Base-by-base conservation (phyloP, 2,888 invertebrate species). In the Leptogaster cylindrica region DNA sequence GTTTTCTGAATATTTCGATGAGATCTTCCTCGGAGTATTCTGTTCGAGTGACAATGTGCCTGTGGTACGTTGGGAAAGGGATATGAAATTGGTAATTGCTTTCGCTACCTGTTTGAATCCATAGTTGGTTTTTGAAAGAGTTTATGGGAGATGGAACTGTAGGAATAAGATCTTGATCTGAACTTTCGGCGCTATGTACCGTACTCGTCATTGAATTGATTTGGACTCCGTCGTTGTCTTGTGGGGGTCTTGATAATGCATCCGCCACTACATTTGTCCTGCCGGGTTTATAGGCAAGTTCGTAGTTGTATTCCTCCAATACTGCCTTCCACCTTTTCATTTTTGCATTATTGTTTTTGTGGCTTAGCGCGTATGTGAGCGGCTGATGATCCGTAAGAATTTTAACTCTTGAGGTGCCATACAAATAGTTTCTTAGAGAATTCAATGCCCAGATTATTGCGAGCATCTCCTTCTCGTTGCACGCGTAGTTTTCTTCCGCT, bases 201-300 rank as follows among this genome's bases (percentile, higher is more conserved):
- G 44, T 25, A 58, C 14, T 6, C 10, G 10, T 31, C 10, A 36
- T 36, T 36, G 39, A 5, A 10, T 36, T 36, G 8, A 36, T 36
- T 10, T 41, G 3, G 39, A 10, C 5, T 10, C n/a, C 39, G 4
- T n/a, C 3, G 8, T 8, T 36, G 10, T 5, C 10, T 36, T 36
- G 39, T 36, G 39, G 39, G 10, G 39, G 8, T 36, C 6, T n/a
- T 31, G 68, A 68, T 27, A 70, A 41, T 1, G 66, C 64, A 46
- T 70, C 66, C 4, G 70, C 68, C 12, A 70, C 68, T 3, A 68
- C 52, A 28, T 70, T 68, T n/a, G 25, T 16, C 20, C 25, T 66
- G 6, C 66, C 65, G 18, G 52, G 68, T 20, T 50, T 63, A n/a
- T n/a, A n/a, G 1, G 5, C n/a, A 10, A 46, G 2, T 7, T 31